Evolutionary conservation across 2,888 invertebrate genomes (phyloP).

Genomic region (Drosophila fulvimacula): DNA sequence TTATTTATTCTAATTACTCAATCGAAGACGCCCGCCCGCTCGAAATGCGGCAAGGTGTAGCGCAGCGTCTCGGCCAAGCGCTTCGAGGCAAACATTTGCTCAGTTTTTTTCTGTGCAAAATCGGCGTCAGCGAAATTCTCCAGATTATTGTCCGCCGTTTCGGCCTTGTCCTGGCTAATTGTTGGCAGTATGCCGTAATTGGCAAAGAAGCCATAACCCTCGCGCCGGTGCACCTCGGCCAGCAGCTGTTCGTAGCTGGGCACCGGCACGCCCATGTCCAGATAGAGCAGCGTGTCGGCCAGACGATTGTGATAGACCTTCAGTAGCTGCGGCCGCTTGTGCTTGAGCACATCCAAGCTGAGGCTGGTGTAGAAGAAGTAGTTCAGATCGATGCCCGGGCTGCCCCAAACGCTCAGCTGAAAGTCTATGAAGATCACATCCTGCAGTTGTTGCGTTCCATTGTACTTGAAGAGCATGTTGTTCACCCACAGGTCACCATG

Average conservation of each 20-base stretch:
- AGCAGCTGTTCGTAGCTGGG: conserved; percentile 75
- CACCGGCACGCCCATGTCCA: conserved; percentile 55
- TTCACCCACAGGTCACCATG: conserved; percentile 86
- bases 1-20: conserved; percentile 12
- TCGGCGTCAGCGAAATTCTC: conserved; percentile 74
- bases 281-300: conserved; percentile 55
- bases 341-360: conserved; percentile 70
- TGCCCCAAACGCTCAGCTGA: conserved; percentile 81
- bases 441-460: conserved; percentile 18
- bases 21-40: conserved; percentile 74
- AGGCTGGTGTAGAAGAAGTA: conserved; percentile 83
- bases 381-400: conserved; percentile 84
- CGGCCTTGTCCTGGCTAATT: conserved; percentile 74
- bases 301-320: conserved; percentile 73
- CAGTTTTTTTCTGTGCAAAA: conserved; percentile 63
- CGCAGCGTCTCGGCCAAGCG: conserved; percentile 73
- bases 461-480: conserved; percentile 85
- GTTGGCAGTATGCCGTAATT: conserved; percentile 75
- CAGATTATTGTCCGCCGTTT: conserved; percentile 71
- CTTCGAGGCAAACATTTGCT: conserved; percentile 70
- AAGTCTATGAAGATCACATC: conserved; percentile 81
- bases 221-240: conserved; percentile 69
- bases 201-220: conserved; percentile 79
- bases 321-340: conserved; percentile 74
- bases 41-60: conserved; percentile 76